A percentile compares a stretch with the other conserved stretches of the same genome.
These are phyloP conservation scores for Tragulus kanchil DNA, from an alignment of 2,113 vertebrate genomes.

Conservation along the genomic window DNA sequence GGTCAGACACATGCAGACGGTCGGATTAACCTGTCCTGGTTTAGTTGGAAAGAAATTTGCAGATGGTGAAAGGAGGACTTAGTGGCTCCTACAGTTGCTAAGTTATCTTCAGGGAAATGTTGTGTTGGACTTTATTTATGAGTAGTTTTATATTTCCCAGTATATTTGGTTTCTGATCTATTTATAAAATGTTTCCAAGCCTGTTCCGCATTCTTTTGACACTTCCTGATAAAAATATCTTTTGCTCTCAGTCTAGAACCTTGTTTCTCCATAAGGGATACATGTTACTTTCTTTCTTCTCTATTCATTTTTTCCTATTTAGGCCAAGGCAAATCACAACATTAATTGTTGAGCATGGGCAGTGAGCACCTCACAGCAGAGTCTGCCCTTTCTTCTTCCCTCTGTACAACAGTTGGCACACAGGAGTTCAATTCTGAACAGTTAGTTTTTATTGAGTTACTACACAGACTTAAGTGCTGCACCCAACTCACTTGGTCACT, in stretches of 20 bases:
- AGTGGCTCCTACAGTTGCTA: neutral
- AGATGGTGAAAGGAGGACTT: conserved; percentile 35
- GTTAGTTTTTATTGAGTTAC: neutral
- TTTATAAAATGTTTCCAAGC: conserved; percentile 58
- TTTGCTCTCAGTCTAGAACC: conserved; percentile 27
- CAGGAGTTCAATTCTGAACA: neutral
- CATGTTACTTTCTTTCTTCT: neutral
- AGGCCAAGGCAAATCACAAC: conserved; percentile 12
- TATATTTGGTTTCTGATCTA: conserved; percentile 63
- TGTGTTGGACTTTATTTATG: conserved; percentile 50
- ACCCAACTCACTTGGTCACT: neutral
- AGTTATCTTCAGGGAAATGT: conserved; percentile 12
- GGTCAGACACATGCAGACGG: neutral
- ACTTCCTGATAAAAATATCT: conserved; percentile 70
- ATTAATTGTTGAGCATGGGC: neutral
- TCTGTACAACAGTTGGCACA: neutral
- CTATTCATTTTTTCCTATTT: conserved; percentile 43
- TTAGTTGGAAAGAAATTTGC: conserved; percentile 12
- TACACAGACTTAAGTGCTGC: neutral
- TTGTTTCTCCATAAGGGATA: conserved; percentile 19
- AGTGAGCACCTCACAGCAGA: neutral
- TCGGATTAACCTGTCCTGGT: neutral
- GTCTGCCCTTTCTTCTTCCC: neutral
- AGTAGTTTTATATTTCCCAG: conserved; percentile 65
- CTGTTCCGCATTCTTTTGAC: conserved; percentile 59